phyloP scores from a whole-genome alignment of 2,888 invertebrate species.

The Ptychoptera albimana region DNA sequence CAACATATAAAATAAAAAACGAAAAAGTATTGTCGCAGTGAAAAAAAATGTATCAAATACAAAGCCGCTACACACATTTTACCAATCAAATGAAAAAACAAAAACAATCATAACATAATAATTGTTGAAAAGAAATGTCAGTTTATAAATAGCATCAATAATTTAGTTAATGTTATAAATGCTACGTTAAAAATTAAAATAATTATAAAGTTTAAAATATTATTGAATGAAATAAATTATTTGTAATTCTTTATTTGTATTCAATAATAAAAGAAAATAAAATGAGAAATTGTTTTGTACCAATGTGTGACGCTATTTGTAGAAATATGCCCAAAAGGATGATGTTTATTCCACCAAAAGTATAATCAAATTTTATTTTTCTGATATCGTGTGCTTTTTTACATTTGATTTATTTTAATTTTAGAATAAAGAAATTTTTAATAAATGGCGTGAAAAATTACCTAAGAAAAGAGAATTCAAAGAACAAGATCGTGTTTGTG shows the following conservation, averaged over 20 bases:
- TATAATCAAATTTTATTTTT: constrained; percentile 5
- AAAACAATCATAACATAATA: too few species aligned
- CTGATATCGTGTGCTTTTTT: neutral
- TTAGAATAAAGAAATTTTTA: constrained; percentile 13
- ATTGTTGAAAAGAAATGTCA: too few species aligned
- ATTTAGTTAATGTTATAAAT: too few species aligned
- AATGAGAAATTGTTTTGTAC: constrained; percentile 19
- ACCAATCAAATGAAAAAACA: too few species aligned
- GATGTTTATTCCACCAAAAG: constrained; percentile 19
- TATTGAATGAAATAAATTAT: too few species aligned
- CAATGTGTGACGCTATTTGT: constrained; percentile 16
- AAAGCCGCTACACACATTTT: too few species aligned
- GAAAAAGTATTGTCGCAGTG: too few species aligned
- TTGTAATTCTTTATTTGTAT: neutral
- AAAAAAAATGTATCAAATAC: too few species aligned
- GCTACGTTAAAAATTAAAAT: too few species aligned
- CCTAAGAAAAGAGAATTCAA: constrained; percentile 15
- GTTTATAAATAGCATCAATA: too few species aligned
- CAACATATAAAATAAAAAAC: too few species aligned
- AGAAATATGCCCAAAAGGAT: constrained; percentile 12
- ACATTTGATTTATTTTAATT: neutral
- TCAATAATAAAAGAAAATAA: constrained; percentile 2
- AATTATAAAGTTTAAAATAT: too few species aligned
- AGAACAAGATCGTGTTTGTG: constrained; percentile 17
- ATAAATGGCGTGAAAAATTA: constrained; percentile 14